Evolutionary conservation across 2,113 vertebrate genomes (phyloP), one percentile per base, ranked within the genome.

Genomic region (Todiramphus saurophagus): DNA sequence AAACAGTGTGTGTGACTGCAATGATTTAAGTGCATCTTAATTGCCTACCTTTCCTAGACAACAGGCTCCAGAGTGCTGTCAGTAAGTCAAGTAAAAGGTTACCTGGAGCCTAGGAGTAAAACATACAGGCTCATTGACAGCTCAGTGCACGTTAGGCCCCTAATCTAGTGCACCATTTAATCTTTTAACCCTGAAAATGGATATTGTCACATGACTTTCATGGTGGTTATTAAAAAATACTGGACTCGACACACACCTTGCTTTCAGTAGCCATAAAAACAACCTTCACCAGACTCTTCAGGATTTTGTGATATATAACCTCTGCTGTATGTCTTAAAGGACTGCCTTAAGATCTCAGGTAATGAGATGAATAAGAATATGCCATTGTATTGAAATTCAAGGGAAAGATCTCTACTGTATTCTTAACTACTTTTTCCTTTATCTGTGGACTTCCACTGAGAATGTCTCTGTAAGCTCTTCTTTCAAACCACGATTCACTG

Each of bases 381-480:
- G 30, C 27, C 37, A 44, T 25, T 76, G 33, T 37, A n/a, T 18
- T 67, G 48, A 77, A 93, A 72, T 70, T 30, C 11, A 28, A 28
- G 35, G 33, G n/a, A 58, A 68, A 96, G 95, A 92, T 85, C 55
- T 66, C 69, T 89, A n/a, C 46, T 66, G 55, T 94, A 81, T 78
- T 90, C 55, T 94, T 93, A 62, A 37, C 48, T 68, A 70, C 21
- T 78, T 89, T 96, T 94, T 93, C 46, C 92, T 91, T 67, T 51
- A 25, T 79, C 27, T 84, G 41, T 35, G 48, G 37, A 33, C 66
- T 95, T 85, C 69, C 66, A 89, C 76, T 72, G 56, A 93, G 83
- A 98, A 33, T n/a, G 70, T 86, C 77, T 91, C 85, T 92, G 67
- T 94, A 95, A 94, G 48, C 24, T 81, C 81, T 66, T 97, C 74